Evolutionary conservation across 2,888 invertebrate genomes (phyloP).

Genomic region (Strigamia maritima): DNA sequence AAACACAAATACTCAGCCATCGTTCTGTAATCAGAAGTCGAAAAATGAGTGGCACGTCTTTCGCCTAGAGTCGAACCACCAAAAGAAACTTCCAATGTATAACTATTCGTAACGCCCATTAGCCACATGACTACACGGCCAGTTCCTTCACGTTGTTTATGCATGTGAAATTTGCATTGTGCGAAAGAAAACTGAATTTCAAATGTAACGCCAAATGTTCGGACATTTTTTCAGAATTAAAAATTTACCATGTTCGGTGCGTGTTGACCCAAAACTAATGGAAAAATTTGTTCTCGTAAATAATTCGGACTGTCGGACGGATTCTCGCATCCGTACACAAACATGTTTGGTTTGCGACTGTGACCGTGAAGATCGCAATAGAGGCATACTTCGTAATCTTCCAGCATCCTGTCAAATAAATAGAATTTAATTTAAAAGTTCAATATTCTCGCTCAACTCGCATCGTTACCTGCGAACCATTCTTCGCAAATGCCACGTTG

Average conservation of each 20-base stretch:
- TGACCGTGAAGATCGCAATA: slow-evolving; percentile 94
- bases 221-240: not conserved
- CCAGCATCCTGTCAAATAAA: not conserved
- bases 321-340: slow-evolving; percentile 93
- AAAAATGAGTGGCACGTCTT: slow-evolving; percentile 76
- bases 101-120: slow-evolving; percentile 90
- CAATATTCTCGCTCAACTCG: not conserved
- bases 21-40: slow-evolving; percentile 72
- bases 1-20: slow-evolving; percentile 89
- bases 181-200: slow-evolving; percentile 78
- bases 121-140: slow-evolving; percentile 93
- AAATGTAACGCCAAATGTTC: no score
- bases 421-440: not conserved
- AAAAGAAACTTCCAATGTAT: slow-evolving; percentile 70
- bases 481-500: slow-evolving; percentile 75
- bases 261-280: slow-evolving; percentile 88
- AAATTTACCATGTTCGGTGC: slow-evolving; percentile 65
- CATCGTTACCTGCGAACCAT: slow-evolving; percentile 51
- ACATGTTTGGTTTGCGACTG: slow-evolving; percentile 90
- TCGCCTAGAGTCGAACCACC: slow-evolving; percentile 66
- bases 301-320: slow-evolving; percentile 71
- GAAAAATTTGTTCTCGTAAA: slow-evolving; percentile 88
- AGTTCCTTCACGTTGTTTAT: slow-evolving; percentile 90
- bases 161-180: slow-evolving; percentile 88
- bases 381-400: slow-evolving; percentile 73